phyloP scores from a whole-genome alignment of 2,113 vertebrate genomes.

The Eolophus roseicapilla region DNA sequence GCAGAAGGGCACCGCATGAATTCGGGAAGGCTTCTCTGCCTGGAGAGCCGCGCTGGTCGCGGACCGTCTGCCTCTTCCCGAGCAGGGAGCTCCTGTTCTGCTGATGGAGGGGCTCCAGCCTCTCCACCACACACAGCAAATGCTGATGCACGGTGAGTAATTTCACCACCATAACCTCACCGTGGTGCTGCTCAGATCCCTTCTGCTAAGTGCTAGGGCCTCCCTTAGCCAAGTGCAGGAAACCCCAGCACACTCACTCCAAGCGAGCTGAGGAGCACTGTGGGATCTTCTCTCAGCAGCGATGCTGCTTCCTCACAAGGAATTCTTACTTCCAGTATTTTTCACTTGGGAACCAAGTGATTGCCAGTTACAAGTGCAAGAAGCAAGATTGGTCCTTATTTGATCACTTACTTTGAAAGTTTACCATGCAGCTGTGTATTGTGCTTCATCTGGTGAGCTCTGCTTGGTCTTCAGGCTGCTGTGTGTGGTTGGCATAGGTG shows the following conservation, averaged over 20 bases:
- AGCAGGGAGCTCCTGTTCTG: background rate
- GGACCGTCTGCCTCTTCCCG: background rate
- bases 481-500: background rate
- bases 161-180: background rate
- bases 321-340: background rate
- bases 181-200: background rate
- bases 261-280: background rate
- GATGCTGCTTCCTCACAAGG: background rate
- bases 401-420: background rate
- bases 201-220: background rate
- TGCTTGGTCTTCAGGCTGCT: background rate
- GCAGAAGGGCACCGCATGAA: background rate
- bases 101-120: background rate
- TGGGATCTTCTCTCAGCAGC: background rate
- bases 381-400: background rate
- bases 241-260: background rate
- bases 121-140: background rate
- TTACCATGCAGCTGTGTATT: background rate
- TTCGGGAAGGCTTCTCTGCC: background rate
- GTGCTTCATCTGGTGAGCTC: background rate
- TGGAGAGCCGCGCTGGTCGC: fast-evolving
- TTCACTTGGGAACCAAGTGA: background rate
- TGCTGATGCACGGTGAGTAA: background rate
- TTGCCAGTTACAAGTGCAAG: background rate
- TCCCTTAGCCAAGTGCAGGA: background rate